Evolutionary conservation across 2,797 vertebrate species (phyloP), one percentile per base, ranked within the genome.

Genomic region (Epinephelus coioides): DNA sequence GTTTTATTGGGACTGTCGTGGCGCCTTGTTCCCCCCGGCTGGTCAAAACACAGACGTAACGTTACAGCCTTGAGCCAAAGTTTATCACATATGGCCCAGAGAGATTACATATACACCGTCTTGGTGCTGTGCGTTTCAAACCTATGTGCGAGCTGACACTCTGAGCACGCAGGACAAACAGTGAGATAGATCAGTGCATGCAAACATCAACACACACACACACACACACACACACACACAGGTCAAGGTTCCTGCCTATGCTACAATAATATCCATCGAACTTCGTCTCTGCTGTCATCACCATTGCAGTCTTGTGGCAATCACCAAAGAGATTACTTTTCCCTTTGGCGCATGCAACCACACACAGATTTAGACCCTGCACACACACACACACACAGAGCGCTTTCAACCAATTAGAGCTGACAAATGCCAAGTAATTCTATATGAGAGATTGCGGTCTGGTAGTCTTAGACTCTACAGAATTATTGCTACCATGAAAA

Each of bases 391-490:
- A 79, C 78, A 61, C 73, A 51, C 30, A 53, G 34, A 72, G 27
- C 15, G 43, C 69, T 64, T 85, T 88, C 51, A 71, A 78, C 69
- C 83, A 86, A 90, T 84, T 88, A 86, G 18, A 65, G 69, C 38
- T 76, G 76, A 87, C 88, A 88, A 90, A 88, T 86, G 78, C 78
- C 84, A 86, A 89, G 91, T 88, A 91, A 92, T 5, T 81, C 83
- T 84, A 89, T 78, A 90, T 79, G 78, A 79, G 85, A 76, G 83
- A 83, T 87, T 88, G 85, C 81, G 87, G 89, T 89, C 81, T 60
- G 78, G 63, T 83, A 27, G 73, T 79, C 79, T 83, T 69, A 69
- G 76, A 81, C 81, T 70, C 60, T 64, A 63, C 63, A 69, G 60
- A 77, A 62, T 85, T 85, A 86, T 12, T 81, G 67, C 83, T 71